Evolutionary conservation across 2,113 vertebrate species (phyloP).

Genomic region (Manacus vitellinus): DNA sequence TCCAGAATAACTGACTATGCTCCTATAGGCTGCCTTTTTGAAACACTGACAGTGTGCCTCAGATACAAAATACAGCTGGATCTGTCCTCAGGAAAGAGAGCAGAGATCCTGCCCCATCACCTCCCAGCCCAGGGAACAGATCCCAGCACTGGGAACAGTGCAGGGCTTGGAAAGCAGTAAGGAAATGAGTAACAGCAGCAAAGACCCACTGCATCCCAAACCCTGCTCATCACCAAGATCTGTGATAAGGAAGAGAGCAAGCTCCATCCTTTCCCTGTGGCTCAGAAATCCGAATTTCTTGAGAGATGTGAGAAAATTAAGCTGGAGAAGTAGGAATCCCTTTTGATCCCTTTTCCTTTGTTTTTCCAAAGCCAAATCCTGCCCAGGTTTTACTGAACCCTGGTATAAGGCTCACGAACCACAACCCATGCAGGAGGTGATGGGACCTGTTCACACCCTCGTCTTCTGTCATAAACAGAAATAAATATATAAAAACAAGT

Average conservation of each 20-base stretch:
- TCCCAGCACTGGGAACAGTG: neutral
- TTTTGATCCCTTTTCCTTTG: neutral
- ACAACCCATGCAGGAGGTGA: neutral
- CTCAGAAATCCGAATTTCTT: neutral
- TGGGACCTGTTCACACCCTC: neutral
- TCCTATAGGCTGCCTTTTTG: neutral
- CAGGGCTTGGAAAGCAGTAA: neutral
- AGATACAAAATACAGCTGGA: neutral
- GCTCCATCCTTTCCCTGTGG: neutral
- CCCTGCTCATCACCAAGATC: rapidly evolving
- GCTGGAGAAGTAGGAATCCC: neutral
- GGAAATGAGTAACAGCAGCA: neutral
- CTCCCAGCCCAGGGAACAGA: neutral
- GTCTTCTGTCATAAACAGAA: neutral
- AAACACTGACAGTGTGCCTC: neutral
- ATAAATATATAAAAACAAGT: neutral
- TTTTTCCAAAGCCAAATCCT: neutral
- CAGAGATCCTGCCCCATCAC: neutral
- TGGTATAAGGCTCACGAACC: neutral
- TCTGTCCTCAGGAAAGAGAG: neutral
- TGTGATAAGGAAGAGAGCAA: neutral
- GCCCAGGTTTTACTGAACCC: neutral
- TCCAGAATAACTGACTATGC: neutral
- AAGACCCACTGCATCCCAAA: neutral
- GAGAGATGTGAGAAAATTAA: neutral